These are phyloP conservation scores for Lacanobia wlatinum DNA, from an alignment of 2,888 invertebrate genomes.

Conservation along the genomic window DNA sequence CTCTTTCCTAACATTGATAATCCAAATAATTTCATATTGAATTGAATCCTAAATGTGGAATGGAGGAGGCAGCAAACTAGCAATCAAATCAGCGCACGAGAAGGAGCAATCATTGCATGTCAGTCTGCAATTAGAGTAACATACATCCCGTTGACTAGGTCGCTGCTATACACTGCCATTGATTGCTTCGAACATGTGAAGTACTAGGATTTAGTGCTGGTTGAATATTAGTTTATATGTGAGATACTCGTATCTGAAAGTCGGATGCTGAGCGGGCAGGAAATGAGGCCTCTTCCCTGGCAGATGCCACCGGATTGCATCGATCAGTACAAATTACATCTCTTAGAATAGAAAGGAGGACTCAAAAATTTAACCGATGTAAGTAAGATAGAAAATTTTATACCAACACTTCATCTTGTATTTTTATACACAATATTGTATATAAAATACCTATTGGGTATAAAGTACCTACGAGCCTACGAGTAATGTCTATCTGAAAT, in stretches of 20 bases:
- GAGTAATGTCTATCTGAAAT: slow-evolving; percentile 11
- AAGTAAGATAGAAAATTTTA: slow-evolving; percentile 4
- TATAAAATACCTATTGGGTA: too few species aligned
- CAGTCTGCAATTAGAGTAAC: slow-evolving; percentile 73
- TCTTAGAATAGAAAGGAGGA: not conserved
- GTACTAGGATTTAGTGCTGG: slow-evolving; percentile 38
- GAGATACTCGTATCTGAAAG: slow-evolving; percentile 47
- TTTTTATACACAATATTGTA: not conserved
- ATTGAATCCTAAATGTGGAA: slow-evolving; percentile 64
- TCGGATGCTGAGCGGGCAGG: slow-evolving; percentile 51
- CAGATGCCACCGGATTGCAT: slow-evolving; percentile 57
- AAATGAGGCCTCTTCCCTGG: slow-evolving; percentile 67
- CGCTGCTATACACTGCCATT: slow-evolving; percentile 48
- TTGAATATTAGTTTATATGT: slow-evolving; percentile 62
- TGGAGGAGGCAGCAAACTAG: slow-evolving; percentile 66
- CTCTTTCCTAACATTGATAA: slow-evolving; percentile 7
- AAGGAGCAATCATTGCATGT: slow-evolving; percentile 79
- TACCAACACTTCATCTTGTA: not conserved
- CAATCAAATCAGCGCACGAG: slow-evolving; percentile 80
- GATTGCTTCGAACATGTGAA: slow-evolving; percentile 53
- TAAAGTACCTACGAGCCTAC: not conserved
- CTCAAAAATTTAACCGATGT: slow-evolving; percentile 7
- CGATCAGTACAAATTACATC: slow-evolving; percentile 18
- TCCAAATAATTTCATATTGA: slow-evolving; percentile 41
- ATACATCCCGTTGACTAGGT: slow-evolving; percentile 61